Evolutionary conservation across 2,888 invertebrate genomes (phyloP).

Genomic region (Megalurothrips usitatus): DNA sequence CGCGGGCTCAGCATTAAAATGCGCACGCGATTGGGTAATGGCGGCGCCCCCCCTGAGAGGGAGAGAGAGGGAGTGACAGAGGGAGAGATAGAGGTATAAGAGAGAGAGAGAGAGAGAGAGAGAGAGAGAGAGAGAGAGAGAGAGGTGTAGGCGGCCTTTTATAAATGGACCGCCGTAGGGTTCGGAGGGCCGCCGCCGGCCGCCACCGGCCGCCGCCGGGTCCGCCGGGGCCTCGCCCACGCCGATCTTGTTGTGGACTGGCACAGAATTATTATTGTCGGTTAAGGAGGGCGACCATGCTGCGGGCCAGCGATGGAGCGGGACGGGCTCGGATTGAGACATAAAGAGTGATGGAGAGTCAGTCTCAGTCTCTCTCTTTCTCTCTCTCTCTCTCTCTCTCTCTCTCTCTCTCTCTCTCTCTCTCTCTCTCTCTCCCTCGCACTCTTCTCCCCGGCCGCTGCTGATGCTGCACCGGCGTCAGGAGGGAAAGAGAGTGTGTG

Average conservation of each 20-base stretch:
- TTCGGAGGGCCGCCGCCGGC: not conserved
- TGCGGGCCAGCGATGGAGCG: not conserved
- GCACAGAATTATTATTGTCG: constrained; percentile 17
- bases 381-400: too few species aligned
- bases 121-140: not conserved
- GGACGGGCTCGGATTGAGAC: not conserved
- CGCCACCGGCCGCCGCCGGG: not conserved
- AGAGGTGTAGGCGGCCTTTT: too few species aligned
- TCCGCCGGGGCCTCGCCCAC: not conserved
- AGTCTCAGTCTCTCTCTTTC: too few species aligned
- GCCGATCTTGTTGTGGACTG: not conserved
- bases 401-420: too few species aligned
- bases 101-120: constrained; percentile 19
- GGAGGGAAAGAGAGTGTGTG: too few species aligned
- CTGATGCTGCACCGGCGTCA: too few species aligned
- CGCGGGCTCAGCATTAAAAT: too few species aligned
- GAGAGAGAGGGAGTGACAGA: not conserved
- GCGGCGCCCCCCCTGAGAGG: not conserved
- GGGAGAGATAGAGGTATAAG: not conserved
- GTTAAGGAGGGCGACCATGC: not conserved
- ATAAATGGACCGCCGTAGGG: not conserved
- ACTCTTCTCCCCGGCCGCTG: too few species aligned
- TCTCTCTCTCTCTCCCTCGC: too few species aligned
- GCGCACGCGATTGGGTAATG: too few species aligned
- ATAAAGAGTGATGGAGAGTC: constrained; percentile 11